Conservation (phyloP, 2,888 invertebrate species). For the Heliconius erato region DNA sequence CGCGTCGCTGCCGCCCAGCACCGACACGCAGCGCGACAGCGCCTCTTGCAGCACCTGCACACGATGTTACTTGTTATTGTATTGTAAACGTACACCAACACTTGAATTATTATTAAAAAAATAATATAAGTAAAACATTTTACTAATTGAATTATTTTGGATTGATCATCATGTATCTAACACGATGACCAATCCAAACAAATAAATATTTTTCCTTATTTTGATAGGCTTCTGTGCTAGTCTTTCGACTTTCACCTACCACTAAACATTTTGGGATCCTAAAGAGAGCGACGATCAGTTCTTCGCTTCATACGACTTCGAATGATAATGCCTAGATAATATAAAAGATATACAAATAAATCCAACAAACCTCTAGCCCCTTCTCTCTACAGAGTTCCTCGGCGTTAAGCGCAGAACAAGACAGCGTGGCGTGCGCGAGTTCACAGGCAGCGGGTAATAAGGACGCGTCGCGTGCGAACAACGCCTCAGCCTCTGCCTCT, state of each 20-base stretch:
- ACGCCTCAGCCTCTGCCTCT: constrained; percentile 96
- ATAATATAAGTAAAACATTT: too few relatives aligned
- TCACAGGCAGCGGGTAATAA: constrained; percentile 96
- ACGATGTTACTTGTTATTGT: not conserved
- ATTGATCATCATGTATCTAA: too few relatives aligned
- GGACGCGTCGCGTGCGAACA: constrained; percentile 88
- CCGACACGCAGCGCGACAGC: constrained; percentile 96
- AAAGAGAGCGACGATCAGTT: not conserved
- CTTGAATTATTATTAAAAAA: too few relatives aligned
- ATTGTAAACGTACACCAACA: too few relatives aligned
- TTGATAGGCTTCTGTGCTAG: too few relatives aligned
- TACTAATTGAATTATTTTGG: too few relatives aligned
- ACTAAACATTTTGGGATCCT: too few relatives aligned
- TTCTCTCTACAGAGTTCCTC: constrained; percentile 98
- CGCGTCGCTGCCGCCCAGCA: constrained; percentile 91
- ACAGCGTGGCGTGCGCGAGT: constrained; percentile 97
- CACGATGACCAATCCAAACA: too few relatives aligned
- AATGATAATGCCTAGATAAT: not conserved
- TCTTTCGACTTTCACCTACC: not conserved
- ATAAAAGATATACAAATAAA: not conserved
- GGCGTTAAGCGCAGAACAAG: constrained; percentile 98
- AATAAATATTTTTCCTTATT: too few relatives aligned
- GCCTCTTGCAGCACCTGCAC: constrained; percentile 92
- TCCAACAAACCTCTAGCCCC: constrained; percentile 90
- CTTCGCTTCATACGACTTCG: not conserved